Evolutionary conservation across 2,113 vertebrate species (phyloP).

Genomic region (Peromyscus californicus): DNA sequence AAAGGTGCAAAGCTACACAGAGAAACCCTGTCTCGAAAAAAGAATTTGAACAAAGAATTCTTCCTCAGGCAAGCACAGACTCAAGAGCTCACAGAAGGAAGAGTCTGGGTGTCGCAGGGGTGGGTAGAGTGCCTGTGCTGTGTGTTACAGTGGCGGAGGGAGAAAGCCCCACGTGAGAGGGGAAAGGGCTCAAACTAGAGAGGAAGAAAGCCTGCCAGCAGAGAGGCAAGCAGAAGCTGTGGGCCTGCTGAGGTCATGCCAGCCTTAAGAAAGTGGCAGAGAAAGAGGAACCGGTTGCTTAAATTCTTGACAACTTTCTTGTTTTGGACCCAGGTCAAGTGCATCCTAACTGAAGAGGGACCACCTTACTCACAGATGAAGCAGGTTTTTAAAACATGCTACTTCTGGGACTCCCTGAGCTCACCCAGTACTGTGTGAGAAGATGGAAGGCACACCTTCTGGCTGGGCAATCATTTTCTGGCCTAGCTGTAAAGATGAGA

Average conservation of each 20-base stretch:
- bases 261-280: background rate
- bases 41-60: background rate
- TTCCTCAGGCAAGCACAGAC: background rate
- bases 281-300: background rate
- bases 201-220: background rate
- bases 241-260: fast-evolving
- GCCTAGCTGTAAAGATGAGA: background rate
- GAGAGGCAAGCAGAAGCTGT: background rate
- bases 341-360: background rate
- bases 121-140: fast-evolving
- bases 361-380: background rate
- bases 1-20: too few relatives aligned
- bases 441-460: background rate
- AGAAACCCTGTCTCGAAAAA: too few relatives aligned
- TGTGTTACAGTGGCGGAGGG: fast-evolving
- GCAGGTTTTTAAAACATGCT: background rate
- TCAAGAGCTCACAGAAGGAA: background rate
- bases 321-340: background rate
- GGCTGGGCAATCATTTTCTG: background rate
- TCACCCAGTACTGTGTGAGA: background rate
- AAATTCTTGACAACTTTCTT: background rate
- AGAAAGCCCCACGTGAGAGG: background rate
- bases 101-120: background rate
- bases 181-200: background rate
- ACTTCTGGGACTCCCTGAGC: background rate